Evolutionary conservation across 2,888 invertebrate species (phyloP), one percentile per base, ranked within the genome.

Genomic region (Tromatobia lineatoria): DNA sequence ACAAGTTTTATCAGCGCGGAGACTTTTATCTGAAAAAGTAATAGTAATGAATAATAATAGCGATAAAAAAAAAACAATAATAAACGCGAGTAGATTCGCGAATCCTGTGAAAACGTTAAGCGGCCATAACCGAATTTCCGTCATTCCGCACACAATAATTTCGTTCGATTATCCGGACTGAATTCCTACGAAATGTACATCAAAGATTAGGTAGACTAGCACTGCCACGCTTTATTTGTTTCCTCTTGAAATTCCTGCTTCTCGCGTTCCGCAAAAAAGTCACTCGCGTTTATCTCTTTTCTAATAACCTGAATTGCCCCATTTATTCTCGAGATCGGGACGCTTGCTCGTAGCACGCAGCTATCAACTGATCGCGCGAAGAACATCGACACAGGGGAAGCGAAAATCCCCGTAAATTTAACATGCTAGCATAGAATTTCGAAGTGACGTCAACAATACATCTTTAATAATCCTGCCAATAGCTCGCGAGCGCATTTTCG

Each of bases 131-230:
- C 50, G 10, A 52, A 73, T 74, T 52, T 75, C 45, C 20, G 38
- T 18, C 34, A 42, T 54, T 6, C 47, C 38, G 69, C 42, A 18
- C 57, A 57, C 11, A 59, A 42, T n/a, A 50, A 47, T 73, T 82
- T 77, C 45, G 29, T 67, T 66, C 66, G 50, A 42, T 73, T 29
- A 54, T 42, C 42, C 54, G 45, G 38, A 45, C 29, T 59, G 29
- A 0, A 20, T 66, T 47, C 11, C 67, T 64, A 77, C 77, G 73
- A 80, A 80, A 83, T 80, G 71, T 83, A 83, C 73, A 83, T 77
- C 59, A 73, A 83, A 66, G 34, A 61, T 73, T 85, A 87, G 78
- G 76, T 78, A 80, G 88, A 90, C 88, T 88, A 90, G 88, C 84
- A 89, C 84, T 84, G 87, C 10, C 84, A 82, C 85, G 85, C 82